Conservation (phyloP, 2,888 invertebrate species). For the Pyrrhosoma nymphula region DNA sequence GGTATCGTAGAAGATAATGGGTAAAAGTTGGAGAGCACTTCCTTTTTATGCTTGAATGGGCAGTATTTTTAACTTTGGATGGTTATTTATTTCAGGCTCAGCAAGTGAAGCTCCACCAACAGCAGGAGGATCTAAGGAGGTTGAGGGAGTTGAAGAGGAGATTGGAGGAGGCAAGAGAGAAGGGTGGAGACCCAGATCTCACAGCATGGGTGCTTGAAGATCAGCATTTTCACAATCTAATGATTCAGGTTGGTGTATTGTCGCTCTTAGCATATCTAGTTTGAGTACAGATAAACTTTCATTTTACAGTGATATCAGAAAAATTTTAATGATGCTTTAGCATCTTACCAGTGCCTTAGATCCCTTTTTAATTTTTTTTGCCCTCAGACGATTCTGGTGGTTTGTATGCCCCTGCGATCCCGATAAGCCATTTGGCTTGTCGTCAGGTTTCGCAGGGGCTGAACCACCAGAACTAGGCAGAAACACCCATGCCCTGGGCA, state of each 20-base stretch:
- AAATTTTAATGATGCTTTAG: neutral
- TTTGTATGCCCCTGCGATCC: too few species aligned
- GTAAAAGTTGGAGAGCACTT: too few species aligned
- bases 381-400: too few species aligned
- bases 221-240: slow-evolving; percentile 89
- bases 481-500: too few species aligned
- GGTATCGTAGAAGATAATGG: too few species aligned
- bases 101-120: slow-evolving; percentile 89
- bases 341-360: too few species aligned
- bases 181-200: slow-evolving; percentile 90
- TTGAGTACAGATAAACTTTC: neutral
- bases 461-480: too few species aligned
- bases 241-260: slow-evolving; percentile 78
- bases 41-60: neutral
- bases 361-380: too few species aligned
- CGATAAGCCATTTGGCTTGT: too few species aligned
- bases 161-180: slow-evolving; percentile 91
- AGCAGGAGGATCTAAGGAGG: slow-evolving; percentile 90
- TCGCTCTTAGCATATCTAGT: neutral
- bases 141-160: slow-evolving; percentile 88
- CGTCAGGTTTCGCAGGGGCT: too few species aligned
- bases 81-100: slow-evolving; percentile 82
- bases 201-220: slow-evolving; percentile 94
- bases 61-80: neutral
- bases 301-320: neutral